phyloP scores from a whole-genome alignment of 2,888 invertebrate genomes.

The Thyatira batis region DNA sequence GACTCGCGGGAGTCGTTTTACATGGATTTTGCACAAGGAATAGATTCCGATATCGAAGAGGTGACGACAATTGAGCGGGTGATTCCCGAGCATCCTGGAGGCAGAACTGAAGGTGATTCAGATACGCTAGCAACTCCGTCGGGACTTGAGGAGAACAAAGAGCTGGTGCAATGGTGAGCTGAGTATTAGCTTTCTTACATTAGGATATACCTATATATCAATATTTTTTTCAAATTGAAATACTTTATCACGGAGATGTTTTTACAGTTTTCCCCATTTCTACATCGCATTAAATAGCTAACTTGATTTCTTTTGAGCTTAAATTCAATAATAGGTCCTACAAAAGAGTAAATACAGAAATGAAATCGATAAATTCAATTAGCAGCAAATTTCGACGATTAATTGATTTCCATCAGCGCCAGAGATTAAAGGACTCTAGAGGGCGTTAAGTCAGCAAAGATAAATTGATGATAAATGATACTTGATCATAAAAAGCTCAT shows the following conservation, averaged over 20 bases:
- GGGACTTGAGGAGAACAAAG: slow-evolving; percentile 75
- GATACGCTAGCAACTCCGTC: slow-evolving; percentile 78
- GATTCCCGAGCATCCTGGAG: slow-evolving; percentile 76
- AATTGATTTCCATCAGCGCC: no score
- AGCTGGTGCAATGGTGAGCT: slow-evolving; percentile 74
- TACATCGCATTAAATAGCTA: no score
- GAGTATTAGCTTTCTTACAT: slow-evolving; percentile 9
- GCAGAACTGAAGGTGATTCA: slow-evolving; percentile 70
- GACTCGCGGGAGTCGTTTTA: slow-evolving; percentile 94
- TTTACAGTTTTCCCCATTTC: no score
- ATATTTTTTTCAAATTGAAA: no score
- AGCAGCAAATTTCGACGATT: no score
- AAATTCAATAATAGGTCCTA: not conserved
- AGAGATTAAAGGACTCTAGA: not conserved
- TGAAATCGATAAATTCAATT: no score
- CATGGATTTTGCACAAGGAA: slow-evolving; percentile 95
- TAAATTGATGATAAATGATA: not conserved
- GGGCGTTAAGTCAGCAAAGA: not conserved
- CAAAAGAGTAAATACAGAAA: no score
- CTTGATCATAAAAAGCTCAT: not conserved
- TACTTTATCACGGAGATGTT: no score
- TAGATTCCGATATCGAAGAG: slow-evolving; percentile 94
- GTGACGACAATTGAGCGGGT: slow-evolving; percentile 86
- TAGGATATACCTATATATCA: no score
- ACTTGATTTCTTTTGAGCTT: no score